phyloP scores from a whole-genome alignment of 1,140 invertebrate genomes.

The Stegodyphus mimosarum region DNA sequence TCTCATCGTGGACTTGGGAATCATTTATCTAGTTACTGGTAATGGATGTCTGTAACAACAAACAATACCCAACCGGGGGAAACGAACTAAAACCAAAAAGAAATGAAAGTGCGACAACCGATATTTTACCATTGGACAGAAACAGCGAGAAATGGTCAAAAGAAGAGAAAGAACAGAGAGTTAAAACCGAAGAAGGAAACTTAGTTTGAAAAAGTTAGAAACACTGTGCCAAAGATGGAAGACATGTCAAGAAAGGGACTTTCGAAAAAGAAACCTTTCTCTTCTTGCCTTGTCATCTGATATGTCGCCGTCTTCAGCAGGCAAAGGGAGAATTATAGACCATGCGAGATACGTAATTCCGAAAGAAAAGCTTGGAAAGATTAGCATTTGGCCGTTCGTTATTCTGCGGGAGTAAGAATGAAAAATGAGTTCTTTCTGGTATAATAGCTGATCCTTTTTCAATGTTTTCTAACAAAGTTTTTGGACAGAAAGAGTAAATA shows the following conservation, averaged over 20 bases:
- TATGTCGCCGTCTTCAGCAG: neutral
- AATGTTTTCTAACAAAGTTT: too few species aligned
- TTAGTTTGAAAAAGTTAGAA: conserved; percentile 21
- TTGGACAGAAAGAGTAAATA: too few species aligned
- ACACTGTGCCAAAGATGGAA: conserved; percentile 8
- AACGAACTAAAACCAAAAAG: conserved; percentile 7
- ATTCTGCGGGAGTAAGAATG: too few species aligned
- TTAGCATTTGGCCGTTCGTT: too few species aligned
- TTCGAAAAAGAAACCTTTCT: conserved; percentile 33
- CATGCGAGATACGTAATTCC: too few species aligned
- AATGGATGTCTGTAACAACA: conserved; percentile 44
- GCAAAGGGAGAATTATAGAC: conserved; percentile 6
- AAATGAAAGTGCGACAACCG: conserved; percentile 43
- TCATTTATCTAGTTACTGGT: conserved; percentile 42
- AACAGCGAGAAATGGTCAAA: too few species aligned
- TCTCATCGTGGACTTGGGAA: neutral
- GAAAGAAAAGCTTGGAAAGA: too few species aligned
- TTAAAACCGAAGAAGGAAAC: neutral
- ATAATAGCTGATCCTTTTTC: too few species aligned
- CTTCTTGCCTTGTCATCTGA: conserved; percentile 25
- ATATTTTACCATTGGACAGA: conserved; percentile 38
- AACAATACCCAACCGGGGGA: conserved; percentile 24
- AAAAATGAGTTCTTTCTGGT: too few species aligned
- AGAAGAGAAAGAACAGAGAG: neutral
- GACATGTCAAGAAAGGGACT: conserved; percentile 27